Evolutionary conservation across 2,113 vertebrate species (phyloP).

Genomic region (Psephotus haematonotus): DNA sequence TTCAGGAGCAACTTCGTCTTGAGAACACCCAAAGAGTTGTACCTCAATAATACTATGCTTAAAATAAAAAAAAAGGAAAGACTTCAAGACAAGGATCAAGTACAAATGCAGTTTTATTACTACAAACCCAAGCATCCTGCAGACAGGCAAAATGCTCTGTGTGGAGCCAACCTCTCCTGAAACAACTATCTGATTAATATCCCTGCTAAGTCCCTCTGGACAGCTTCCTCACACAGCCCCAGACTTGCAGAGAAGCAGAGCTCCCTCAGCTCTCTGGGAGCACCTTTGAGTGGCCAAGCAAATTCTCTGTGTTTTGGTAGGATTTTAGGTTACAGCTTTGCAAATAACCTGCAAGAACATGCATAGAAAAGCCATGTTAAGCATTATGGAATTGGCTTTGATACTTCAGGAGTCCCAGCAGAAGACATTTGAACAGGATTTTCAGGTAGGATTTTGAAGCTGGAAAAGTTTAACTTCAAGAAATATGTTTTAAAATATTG

Average conservation of each 20-base stretch:
- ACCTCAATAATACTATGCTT: rapidly evolving
- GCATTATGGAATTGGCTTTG: not conserved
- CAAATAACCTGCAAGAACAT: not conserved
- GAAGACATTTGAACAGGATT: not conserved
- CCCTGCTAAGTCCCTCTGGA: not conserved
- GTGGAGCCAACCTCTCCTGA: not conserved
- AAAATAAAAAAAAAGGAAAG: not conserved
- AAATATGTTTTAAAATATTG: not conserved
- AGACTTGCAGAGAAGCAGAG: not conserved
- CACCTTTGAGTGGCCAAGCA: not conserved
- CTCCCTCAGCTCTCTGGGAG: not conserved
- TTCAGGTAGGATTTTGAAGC: not conserved
- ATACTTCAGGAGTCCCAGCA: not conserved
- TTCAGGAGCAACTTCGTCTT: not conserved
- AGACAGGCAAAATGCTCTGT: not conserved
- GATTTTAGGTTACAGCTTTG: not conserved
- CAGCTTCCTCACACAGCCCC: not conserved
- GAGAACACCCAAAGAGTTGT: not conserved
- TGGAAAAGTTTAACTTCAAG: not conserved
- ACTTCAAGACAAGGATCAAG: not conserved
- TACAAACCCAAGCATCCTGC: not conserved
- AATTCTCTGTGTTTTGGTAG: not conserved
- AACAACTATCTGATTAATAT: not conserved
- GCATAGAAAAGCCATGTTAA: not conserved
- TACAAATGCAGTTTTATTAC: not conserved